phyloP scores from a whole-genome alignment of 1,140 invertebrate species.

The Rhizoglyphus robini region DNA sequence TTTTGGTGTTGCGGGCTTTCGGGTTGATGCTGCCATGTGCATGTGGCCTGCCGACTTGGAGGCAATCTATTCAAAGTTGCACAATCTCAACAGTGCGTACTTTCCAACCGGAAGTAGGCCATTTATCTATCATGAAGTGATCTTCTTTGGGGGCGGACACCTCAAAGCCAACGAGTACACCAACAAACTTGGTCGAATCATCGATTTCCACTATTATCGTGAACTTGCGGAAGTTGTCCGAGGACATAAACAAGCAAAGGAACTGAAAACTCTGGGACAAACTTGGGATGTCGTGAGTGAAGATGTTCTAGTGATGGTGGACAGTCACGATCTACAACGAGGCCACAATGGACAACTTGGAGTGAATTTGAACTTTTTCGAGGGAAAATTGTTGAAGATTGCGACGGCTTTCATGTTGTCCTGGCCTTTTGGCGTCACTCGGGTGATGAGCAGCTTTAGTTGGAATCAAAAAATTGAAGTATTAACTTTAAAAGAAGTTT shows the following conservation, averaged over 20 bases:
- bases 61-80: constrained; percentile 44
- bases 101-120: constrained; percentile 44
- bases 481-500: no score
- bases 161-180: constrained; percentile 50
- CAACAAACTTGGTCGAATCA: constrained; percentile 48
- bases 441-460: constrained; percentile 57
- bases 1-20: constrained; percentile 56
- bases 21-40: constrained; percentile 60
- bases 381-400: constrained; percentile 43
- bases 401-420: constrained; percentile 57
- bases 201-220: constrained; percentile 55
- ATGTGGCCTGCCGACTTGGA: constrained; percentile 62
- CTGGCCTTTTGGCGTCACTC: constrained; percentile 53
- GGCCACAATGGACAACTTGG: constrained; percentile 40
- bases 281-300: constrained; percentile 33
- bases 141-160: constrained; percentile 55
- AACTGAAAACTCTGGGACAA: constrained; percentile 30
- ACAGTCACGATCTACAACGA: constrained; percentile 55
- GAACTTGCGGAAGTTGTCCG: constrained; percentile 44
- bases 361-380: constrained; percentile 45
- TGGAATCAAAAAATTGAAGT: constrained; percentile 28
- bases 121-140: constrained; percentile 65
- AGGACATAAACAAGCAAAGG: constrained; percentile 32
- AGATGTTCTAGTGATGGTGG: constrained; percentile 37
- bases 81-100: constrained; percentile 44